Percentiles rank a stretch among this genome's conserved stretches.
phyloP scores from a whole-genome alignment of 2,113 vertebrate genomes.

The Lasiurus cinereus region DNA sequence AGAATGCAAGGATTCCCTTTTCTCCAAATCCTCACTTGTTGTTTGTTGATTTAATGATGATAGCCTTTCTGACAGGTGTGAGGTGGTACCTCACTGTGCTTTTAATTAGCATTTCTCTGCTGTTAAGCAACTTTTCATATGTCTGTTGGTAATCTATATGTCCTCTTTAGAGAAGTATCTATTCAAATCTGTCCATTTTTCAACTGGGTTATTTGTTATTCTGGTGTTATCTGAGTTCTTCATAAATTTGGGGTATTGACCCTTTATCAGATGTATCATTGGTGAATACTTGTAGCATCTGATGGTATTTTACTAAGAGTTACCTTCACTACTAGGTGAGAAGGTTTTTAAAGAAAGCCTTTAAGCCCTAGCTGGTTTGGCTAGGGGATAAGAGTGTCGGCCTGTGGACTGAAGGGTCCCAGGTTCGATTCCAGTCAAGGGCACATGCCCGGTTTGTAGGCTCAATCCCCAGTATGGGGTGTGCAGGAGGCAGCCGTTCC shows the following conservation, averaged over 20 bases:
- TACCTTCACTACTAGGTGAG: not conserved
- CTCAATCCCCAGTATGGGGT: too few relatives aligned
- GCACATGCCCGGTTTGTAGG: too few relatives aligned
- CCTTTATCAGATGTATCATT: not conserved
- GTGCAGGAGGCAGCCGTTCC: too few relatives aligned
- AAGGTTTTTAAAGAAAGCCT: not conserved
- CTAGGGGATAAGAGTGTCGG: too few relatives aligned
- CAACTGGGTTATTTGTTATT: not conserved
- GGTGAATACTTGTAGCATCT: not conserved
- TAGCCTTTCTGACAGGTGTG: not conserved
- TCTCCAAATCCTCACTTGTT: not conserved
- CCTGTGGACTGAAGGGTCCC: too few relatives aligned
- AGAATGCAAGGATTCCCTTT: not conserved
- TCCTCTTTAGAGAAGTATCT: not conserved
- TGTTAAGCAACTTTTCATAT: not conserved
- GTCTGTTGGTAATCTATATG: not conserved
- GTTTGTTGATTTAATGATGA: not conserved
- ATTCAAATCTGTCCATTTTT: not conserved
- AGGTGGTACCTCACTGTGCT: not conserved
- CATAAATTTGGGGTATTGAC: not conserved
- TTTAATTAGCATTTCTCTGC: not conserved
- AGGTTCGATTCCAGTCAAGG: too few relatives aligned
- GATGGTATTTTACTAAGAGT: not conserved
- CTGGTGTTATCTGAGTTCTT: not conserved
- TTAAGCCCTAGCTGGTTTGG: not conserved